Base-by-base conservation (phyloP, 2,797 vertebrate species). In the Mormyrus proboscirostris region DNA sequence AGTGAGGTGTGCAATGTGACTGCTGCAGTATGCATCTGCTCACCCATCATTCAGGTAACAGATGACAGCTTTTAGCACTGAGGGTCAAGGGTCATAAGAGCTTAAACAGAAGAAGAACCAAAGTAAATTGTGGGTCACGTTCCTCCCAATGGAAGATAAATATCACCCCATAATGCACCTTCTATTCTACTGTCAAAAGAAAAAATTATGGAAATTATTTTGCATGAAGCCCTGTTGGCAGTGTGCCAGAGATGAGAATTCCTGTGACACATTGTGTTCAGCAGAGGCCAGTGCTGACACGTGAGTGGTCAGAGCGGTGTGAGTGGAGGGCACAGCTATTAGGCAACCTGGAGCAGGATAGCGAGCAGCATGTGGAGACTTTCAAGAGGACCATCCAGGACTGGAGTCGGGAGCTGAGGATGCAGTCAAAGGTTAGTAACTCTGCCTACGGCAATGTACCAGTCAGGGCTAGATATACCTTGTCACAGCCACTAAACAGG, bases 381-480 rank as follows among this genome's bases (percentile, higher is more conserved):
- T 92, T 94, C 89, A 95, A 95, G 87, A 92, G 95, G 86, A 88
- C 93, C 92, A 95, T 96, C 92, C 90, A 96, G 94, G 96, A 96
- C 88, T 96, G 96, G 96, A 94, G 93, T 0, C 91, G 93, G 88
- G 92, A 93, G 90, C 94, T 96, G 51, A 96, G 93, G 90, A 79
- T 8, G 73, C 73, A 79, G 38, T 79, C 73, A 41, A 79, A 79
- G 73, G 73, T 79, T 44, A 44, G 73, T 79, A 8, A 4, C 16
- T 19, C 16, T 16, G 33, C 0, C 38, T 19, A 8, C 2, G 73
- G 38, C 14, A 2, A 44, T 44, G 73, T 79, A 38, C 73, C 73
- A 41, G 73, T 38, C 73, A n/a, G 65, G 65, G 29, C 62, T 1
- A 10, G 10, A 69, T 69, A 69, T 5, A 10, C 62, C 25, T 69